Evolutionary conservation across 1,140 invertebrate species (phyloP).

Genomic region (Phenacoccus solenopsis): DNA sequence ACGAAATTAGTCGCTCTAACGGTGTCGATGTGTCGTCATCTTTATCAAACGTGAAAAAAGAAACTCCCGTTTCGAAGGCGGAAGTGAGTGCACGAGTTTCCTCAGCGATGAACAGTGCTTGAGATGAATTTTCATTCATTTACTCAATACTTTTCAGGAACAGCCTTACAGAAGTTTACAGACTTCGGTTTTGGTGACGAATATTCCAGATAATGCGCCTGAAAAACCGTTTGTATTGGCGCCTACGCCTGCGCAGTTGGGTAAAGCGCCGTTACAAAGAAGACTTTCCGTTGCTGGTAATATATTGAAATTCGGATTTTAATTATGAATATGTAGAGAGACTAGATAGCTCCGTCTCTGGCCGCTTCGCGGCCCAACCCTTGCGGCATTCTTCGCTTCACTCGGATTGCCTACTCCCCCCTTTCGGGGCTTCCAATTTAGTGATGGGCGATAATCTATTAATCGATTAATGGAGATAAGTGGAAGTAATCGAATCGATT

Average conservation of each 20-base stretch:
- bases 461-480: too few relatives aligned
- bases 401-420: too few relatives aligned
- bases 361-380: too few relatives aligned
- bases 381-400: too few relatives aligned
- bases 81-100: background rate
- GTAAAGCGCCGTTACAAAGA: conserved; percentile 71
- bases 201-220: conserved; percentile 31
- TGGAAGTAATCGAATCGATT: too few relatives aligned
- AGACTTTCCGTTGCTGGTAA: conserved; percentile 50
- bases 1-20: background rate
- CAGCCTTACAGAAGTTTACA: background rate
- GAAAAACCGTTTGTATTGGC: conserved; percentile 62
- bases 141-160: background rate
- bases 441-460: too few relatives aligned
- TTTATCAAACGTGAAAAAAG: conserved; percentile 1
- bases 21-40: background rate
- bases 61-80: background rate
- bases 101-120: background rate
- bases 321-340: too few relatives aligned
- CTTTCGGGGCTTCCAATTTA: too few relatives aligned
- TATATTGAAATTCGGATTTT: too few relatives aligned
- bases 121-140: background rate
- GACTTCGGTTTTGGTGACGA: conserved; percentile 9
- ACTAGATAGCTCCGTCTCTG: too few relatives aligned
- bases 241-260: conserved; percentile 83